Evolutionary conservation across 2,113 vertebrate genomes (phyloP).

Genomic region (Clarias batrachus): DNA sequence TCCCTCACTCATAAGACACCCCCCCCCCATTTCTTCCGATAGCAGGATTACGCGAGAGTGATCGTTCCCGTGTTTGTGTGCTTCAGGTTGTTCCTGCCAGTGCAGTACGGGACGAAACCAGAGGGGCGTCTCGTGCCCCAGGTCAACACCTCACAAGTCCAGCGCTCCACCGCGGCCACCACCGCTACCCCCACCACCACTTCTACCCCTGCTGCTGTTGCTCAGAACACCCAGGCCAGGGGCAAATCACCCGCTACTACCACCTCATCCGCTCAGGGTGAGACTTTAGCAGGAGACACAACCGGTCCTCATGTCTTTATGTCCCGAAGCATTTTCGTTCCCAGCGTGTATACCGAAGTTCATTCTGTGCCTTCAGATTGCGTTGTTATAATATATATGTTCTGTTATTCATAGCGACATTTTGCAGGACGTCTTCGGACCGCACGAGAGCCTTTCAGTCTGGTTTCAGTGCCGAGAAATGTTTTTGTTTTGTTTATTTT

Average conservation of each 20-base stretch:
- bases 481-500: neutral
- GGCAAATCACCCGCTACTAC: slow-evolving; percentile 81
- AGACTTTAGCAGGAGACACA: slow-evolving; percentile 44
- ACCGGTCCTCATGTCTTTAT: too few relatives aligned
- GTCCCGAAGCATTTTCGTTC: neutral
- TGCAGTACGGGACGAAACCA: slow-evolving; percentile 89
- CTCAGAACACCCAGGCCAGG: slow-evolving; percentile 74
- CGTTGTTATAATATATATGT: neutral
- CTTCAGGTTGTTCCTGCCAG: slow-evolving; percentile 84
- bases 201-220: slow-evolving; percentile 60
- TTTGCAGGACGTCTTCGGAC: neutral
- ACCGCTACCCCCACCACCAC: slow-evolving; percentile 60
- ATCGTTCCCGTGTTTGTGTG: neutral
- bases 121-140: slow-evolving; percentile 82
- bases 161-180: slow-evolving; percentile 66
- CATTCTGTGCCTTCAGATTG: too few relatives aligned
- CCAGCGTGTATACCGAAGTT: neutral
- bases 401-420: neutral
- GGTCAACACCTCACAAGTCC: slow-evolving; percentile 65
- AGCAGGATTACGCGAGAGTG: neutral
- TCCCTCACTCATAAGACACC: neutral
- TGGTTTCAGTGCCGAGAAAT: neutral
- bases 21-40: neutral
- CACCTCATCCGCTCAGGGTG: slow-evolving; percentile 79
- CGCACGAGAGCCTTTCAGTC: too few relatives aligned